Evolutionary conservation across 2,888 invertebrate genomes (phyloP).

Genomic region (Diplolepis rosae): DNA sequence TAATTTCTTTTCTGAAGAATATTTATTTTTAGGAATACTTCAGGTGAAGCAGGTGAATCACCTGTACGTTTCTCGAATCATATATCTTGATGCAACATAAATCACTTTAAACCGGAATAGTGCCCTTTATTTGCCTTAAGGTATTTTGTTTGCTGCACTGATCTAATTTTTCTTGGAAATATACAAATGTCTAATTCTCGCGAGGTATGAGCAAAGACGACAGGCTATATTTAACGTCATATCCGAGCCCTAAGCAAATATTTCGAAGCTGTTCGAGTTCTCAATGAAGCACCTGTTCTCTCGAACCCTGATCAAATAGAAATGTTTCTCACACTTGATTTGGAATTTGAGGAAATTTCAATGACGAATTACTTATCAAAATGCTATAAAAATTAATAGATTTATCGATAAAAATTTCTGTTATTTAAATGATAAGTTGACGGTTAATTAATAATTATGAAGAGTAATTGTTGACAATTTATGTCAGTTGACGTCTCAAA

Average conservation of each 20-base stretch:
- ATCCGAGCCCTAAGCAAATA: conserved; percentile 54
- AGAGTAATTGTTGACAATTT: too few species aligned
- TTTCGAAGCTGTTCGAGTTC: not conserved
- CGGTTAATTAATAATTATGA: too few species aligned
- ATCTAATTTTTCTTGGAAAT: not conserved
- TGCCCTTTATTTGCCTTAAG: not conserved
- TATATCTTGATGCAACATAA: not conserved
- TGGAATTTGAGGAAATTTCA: not conserved
- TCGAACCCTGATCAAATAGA: conserved; percentile 52
- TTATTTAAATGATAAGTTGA: too few species aligned
- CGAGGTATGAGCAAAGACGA: not conserved
- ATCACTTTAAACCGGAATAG: not conserved
- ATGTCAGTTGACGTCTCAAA: too few species aligned
- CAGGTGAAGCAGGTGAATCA: not conserved
- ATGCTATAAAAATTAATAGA: too few species aligned
- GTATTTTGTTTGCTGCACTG: conserved; percentile 38
- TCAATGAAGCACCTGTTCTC: conserved; percentile 53
- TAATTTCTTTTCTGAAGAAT: too few species aligned
- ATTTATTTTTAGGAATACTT: too few species aligned
- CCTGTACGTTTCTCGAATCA: not conserved
- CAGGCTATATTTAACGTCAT: not conserved
- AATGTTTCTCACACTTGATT: not conserved
- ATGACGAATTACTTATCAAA: too few species aligned
- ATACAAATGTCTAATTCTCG: not conserved
- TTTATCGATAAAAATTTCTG: too few species aligned